Evolutionary conservation across 2,797 vertebrate species (phyloP).

Genomic region (Pipistrellus kuhlii): DNA sequence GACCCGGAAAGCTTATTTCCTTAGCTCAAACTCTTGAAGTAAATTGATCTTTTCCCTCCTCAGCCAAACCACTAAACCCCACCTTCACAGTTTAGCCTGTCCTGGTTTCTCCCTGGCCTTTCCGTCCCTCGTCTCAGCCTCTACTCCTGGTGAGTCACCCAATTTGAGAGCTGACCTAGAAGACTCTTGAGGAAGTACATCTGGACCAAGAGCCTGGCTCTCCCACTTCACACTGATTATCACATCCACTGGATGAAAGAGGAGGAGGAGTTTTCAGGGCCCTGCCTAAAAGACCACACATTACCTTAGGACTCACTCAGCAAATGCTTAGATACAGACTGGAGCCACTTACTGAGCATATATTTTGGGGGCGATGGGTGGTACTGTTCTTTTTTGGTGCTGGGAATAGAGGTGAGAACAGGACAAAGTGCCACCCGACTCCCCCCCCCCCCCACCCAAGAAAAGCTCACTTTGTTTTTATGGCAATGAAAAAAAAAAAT

Average conservation of each 20-base stretch:
- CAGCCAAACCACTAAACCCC: background rate
- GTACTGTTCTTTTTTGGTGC: background rate
- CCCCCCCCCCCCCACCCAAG: background rate
- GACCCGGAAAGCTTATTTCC: background rate
- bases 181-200: background rate
- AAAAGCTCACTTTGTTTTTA: background rate
- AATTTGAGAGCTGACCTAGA: background rate
- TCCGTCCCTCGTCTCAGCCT: background rate
- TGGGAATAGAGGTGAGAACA: background rate
- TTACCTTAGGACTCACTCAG: background rate
- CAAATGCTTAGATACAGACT: background rate
- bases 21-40: background rate
- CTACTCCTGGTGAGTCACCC: background rate
- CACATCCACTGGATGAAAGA: background rate
- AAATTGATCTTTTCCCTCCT: background rate
- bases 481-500: background rate
- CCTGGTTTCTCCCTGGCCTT: background rate
- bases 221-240: background rate
- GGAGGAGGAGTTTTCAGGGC: background rate
- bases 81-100: background rate
- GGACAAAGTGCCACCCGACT: background rate
- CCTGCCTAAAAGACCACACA: background rate
- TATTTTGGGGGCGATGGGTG: too few relatives aligned
- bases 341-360: background rate
- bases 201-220: background rate